A percentile compares a stretch with the other conserved stretches of the same genome.
phyloP scores from a whole-genome alignment of 1,140 invertebrate genomes.

The Littorina saxatilis region DNA sequence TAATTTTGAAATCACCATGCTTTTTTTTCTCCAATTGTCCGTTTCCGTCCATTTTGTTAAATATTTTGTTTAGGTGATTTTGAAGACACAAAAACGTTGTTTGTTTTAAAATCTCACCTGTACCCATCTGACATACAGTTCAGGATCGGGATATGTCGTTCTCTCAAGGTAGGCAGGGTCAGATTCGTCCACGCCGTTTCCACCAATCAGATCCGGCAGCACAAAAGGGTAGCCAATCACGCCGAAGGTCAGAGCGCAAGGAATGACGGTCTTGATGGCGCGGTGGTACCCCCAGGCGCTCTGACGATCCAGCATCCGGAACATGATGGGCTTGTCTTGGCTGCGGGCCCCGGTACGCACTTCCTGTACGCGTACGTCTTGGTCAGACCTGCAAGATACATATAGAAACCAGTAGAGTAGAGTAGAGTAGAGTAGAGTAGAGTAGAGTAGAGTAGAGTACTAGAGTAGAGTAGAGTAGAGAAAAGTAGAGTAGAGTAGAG shows the following conservation, averaged over 20 bases:
- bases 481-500: too few relatives aligned
- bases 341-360: constrained; percentile 86
- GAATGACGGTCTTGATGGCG: constrained; percentile 88
- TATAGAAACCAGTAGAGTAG: too few relatives aligned
- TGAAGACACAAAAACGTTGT: too few relatives aligned
- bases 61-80: too few relatives aligned
- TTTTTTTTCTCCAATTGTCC: too few relatives aligned
- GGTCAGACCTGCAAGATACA: constrained; percentile 31
- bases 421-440: too few relatives aligned
- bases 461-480: too few relatives aligned
- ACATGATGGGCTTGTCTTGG: constrained; percentile 86
- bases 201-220: constrained; percentile 94
- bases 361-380: constrained; percentile 51
- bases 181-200: constrained; percentile 83
- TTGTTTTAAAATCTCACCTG: constrained; percentile 82
- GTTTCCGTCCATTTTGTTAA: too few relatives aligned
- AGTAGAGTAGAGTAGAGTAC: too few relatives aligned
- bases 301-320: constrained; percentile 92
- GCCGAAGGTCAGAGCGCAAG: constrained; percentile 87
- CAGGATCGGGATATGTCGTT: constrained; percentile 79
- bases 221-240: constrained; percentile 90
- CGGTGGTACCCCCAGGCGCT: constrained; percentile 87
- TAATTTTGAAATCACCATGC: too few relatives aligned
- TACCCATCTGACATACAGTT: constrained; percentile 92
- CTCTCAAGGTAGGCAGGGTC: constrained; percentile 68